Evolutionary conservation across 2,888 invertebrate genomes (phyloP), one percentile per base, ranked within the genome.

Genomic region (Siphlonurus alternatus): DNA sequence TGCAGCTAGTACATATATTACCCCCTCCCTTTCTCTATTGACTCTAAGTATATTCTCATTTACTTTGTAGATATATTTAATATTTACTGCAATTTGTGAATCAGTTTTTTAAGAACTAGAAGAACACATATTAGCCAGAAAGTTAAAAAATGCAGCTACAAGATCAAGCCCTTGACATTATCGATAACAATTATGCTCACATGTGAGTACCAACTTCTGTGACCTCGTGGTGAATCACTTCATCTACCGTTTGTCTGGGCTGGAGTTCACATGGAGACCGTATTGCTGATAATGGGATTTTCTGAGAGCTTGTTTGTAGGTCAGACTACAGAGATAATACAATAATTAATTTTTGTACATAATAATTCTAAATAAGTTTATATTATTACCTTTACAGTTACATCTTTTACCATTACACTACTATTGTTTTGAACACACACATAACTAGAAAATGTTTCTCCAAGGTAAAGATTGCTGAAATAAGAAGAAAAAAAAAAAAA

Each of bases 151-250:
- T n/a, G n/a, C n/a, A n/a, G n/a, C n/a, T n/a, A n/a, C n/a, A n/a
- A n/a, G n/a, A n/a, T n/a, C n/a, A n/a, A n/a, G n/a, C n/a, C n/a
- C n/a, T n/a, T n/a, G n/a, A n/a, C n/a, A n/a, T n/a, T n/a, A n/a
- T n/a, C n/a, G n/a, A n/a, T 63, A 62, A 65, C 59, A n/a, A 65
- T 10, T 23, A 66, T 66, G 72, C 82, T 76, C 78, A 92, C 90
- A 98, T 96, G 74, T 99, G 98, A 60, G 94, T 93, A 56, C 98
- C 98, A 69, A 95, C 87, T 79, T 99, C 98, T 77, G 97, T 98
- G n/a, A 99, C 96, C 82, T 99, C 98, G 78, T 99, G 96, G 73
- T 94, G 91, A 72, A 98, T 94, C 51, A 98, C 92, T 77, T 95
- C 89, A 77, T 96, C 94, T 19, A 96, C 81, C 15, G 93, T 95